phyloP scores from a whole-genome alignment of 2,113 vertebrate species.

The Dasypus novemcinctus region DNA sequence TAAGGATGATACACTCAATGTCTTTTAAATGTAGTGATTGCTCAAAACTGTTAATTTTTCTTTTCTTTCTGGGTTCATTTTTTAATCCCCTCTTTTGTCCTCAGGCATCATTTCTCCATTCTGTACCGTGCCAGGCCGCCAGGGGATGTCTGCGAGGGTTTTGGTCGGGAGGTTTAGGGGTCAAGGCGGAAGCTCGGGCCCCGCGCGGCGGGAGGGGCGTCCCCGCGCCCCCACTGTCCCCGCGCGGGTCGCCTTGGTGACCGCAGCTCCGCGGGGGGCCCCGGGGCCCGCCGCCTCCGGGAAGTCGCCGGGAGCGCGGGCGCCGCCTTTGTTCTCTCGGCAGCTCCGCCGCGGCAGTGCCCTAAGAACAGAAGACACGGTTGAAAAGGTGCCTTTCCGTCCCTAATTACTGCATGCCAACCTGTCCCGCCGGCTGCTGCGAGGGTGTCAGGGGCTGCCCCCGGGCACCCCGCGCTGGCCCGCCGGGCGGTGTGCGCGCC shows the following conservation, averaged over 20 bases:
- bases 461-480: too few species aligned
- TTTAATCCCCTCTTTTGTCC: background rate
- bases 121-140: background rate
- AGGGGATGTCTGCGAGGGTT: background rate
- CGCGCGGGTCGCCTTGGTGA: conserved; percentile 71
- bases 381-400: conserved; percentile 40
- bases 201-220: too few species aligned
- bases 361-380: conserved; percentile 44
- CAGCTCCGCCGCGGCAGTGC: background rate
- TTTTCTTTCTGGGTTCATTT: background rate
- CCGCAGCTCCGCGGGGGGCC: too few species aligned
- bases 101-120: background rate
- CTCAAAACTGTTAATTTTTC: background rate
- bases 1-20: background rate
- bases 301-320: background rate
- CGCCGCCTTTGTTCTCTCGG: conserved; percentile 54
- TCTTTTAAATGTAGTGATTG: background rate
- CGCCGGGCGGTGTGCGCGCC: too few species aligned
- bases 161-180: background rate
- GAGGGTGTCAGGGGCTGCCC: too few species aligned
- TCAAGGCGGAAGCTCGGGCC: background rate
- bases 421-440: background rate
- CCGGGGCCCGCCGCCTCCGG: conserved; percentile 3
- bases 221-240: too few species aligned
- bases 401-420: conserved; percentile 53